Evolutionary conservation across 2,113 vertebrate genomes (phyloP).

Genomic region (Silurus asotus): DNA sequence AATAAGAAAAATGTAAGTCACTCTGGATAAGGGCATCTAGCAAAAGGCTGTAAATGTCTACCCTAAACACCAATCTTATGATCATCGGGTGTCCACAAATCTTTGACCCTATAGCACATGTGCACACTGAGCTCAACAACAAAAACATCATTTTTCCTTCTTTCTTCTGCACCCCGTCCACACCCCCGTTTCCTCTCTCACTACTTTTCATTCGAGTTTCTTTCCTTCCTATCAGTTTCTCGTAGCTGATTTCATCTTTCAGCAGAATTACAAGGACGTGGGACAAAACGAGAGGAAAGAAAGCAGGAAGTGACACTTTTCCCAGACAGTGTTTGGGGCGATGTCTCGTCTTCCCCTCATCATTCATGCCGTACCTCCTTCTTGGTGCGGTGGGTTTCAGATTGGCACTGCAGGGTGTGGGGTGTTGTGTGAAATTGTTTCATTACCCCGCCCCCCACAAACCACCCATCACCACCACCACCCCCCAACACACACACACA

Average conservation of each 20-base stretch:
- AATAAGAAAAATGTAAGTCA: no score
- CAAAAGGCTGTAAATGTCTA: no score
- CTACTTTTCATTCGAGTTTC: background rate
- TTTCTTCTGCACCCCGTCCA: background rate
- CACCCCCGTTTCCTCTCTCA: background rate
- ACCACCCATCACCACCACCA: background rate
- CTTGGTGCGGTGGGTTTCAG: slow-evolving; percentile 40
- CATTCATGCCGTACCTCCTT: slow-evolving; percentile 39
- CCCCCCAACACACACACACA: slow-evolving; percentile 5
- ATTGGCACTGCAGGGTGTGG: slow-evolving; percentile 65
- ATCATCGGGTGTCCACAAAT: no score
- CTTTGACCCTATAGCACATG: background rate
- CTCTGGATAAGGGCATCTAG: no score
- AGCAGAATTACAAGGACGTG: background rate
- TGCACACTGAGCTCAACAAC: background rate
- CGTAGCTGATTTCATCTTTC: background rate
- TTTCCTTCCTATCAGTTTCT: background rate
- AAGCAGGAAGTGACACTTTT: slow-evolving; percentile 14
- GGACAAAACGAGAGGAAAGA: background rate
- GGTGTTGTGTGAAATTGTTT: slow-evolving; percentile 72
- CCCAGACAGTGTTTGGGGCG: slow-evolving; percentile 27
- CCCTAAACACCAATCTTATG: no score
- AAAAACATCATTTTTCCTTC: background rate
- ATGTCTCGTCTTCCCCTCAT: slow-evolving; percentile 54
- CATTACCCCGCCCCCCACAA: slow-evolving; percentile 51